phyloP scores from a whole-genome alignment of 2,113 vertebrate species.

The Antechinus flavipes region DNA sequence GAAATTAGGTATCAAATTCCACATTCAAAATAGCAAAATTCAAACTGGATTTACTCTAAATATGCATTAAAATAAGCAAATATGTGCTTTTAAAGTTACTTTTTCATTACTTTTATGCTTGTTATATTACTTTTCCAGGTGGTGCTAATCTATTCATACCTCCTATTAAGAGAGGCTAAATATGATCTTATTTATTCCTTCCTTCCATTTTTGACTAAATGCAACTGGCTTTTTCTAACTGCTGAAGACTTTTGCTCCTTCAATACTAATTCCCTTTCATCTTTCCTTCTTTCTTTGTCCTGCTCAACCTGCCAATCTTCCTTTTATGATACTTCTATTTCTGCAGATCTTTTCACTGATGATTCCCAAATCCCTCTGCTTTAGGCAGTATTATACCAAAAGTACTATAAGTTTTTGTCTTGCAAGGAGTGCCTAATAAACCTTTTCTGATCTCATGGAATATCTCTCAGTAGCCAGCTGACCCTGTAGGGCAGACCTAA shows the following conservation, averaged over 20 bases:
- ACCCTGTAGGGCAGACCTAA: slow-evolving; percentile 7
- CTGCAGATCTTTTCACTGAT: neutral
- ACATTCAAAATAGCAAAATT: neutral
- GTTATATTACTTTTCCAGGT: neutral
- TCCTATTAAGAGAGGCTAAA: slow-evolving; percentile 23
- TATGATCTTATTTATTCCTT: neutral
- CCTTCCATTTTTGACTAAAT: slow-evolving; percentile 23
- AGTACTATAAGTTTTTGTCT: neutral
- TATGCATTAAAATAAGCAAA: slow-evolving; percentile 18
- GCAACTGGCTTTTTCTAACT: slow-evolving; percentile 39
- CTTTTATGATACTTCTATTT: neutral
- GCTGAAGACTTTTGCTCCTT: neutral
- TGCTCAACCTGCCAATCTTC: neutral
- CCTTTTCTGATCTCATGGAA: neutral
- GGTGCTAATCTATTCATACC: slow-evolving; percentile 7
- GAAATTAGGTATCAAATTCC: neutral
- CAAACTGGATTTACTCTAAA: neutral
- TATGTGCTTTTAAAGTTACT: neutral
- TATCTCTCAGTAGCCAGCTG: neutral
- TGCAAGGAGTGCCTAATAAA: neutral
- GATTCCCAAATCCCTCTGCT: slow-evolving; percentile 13
- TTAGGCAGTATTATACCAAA: neutral
- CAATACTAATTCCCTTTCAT: neutral
- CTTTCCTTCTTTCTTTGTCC: neutral
- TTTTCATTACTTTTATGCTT: slow-evolving; percentile 25